These are phyloP conservation scores for Tachyglossus aculeatus DNA, from an alignment of 2,797 vertebrate genomes.

Conservation along the genomic window DNA sequence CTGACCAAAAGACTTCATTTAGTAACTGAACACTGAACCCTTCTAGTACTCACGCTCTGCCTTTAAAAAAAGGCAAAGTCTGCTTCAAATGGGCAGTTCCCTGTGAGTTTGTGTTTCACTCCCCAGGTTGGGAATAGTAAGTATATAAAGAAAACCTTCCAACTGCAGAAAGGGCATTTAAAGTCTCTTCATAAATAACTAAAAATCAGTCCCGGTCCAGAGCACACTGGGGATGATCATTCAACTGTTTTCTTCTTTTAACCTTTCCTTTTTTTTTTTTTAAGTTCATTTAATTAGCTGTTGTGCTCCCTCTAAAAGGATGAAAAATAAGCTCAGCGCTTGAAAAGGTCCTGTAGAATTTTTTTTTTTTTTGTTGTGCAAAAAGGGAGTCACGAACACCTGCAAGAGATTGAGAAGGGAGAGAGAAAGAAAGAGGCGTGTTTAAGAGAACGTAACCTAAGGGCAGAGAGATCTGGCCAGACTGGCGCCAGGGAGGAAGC, in stretches of 20 bases:
- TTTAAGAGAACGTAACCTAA: conserved; percentile 90
- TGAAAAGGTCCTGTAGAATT: conserved; percentile 67
- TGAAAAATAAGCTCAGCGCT: conserved; percentile 73
- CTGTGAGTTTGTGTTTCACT: conserved; percentile 81
- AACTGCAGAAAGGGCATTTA: conserved; percentile 90
- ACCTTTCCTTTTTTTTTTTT: conserved; percentile 58
- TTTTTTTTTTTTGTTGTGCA: conserved; percentile 73
- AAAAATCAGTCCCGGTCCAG: conserved; percentile 88
- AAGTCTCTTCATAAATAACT: conserved; percentile 96
- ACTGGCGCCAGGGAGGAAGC: conserved; percentile 97
- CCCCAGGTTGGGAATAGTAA: conserved; percentile 87
- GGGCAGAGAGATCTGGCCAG: conserved; percentile 95
- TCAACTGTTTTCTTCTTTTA: conserved; percentile 50
- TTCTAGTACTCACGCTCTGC: conserved; percentile 90
- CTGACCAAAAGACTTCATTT: conserved; percentile 85
- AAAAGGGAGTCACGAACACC: conserved; percentile 86
- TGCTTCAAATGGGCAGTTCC: conserved; percentile 84
- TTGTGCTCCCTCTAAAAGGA: conserved; percentile 67
- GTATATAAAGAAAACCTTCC: conserved; percentile 87
- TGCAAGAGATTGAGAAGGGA: conserved; percentile 93
- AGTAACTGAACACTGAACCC: conserved; percentile 87
- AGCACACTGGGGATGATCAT: conserved; percentile 76
- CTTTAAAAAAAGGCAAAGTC: conserved; percentile 93
- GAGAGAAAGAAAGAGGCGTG: conserved; percentile 87
- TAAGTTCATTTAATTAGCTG: conserved; percentile 71